phyloP scores from a whole-genome alignment of 2,113 vertebrate genomes.

The Cyrtonyx montezumae region DNA sequence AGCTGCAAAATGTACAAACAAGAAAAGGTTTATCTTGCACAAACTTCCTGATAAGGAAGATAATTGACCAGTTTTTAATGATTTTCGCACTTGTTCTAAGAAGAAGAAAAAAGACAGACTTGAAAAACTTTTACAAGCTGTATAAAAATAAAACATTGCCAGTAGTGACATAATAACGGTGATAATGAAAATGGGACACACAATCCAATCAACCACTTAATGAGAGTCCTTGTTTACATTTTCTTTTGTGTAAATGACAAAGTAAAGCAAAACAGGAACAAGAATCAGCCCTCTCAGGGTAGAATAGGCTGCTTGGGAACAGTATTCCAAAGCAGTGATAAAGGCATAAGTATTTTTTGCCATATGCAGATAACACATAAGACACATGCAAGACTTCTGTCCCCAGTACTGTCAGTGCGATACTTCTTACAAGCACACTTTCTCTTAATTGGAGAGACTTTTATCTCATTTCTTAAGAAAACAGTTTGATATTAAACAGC shows the following conservation, averaged over 20 bases:
- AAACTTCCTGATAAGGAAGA: background rate
- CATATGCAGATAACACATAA: accelerated
- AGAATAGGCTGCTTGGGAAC: background rate
- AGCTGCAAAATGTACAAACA: background rate
- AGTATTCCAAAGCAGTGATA: background rate
- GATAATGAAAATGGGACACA: background rate
- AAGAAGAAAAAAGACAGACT: background rate
- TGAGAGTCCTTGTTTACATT: background rate
- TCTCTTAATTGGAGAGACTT: background rate
- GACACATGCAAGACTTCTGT: background rate
- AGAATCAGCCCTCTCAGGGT: background rate
- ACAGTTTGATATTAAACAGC: background rate
- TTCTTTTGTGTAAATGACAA: background rate
- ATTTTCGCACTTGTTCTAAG: background rate
- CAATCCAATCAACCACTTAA: background rate
- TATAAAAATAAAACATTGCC: background rate
- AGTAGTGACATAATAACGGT: background rate
- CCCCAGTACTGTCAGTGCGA: accelerated
- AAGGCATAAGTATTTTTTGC: background rate
- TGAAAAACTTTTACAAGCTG: background rate
- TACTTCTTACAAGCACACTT: background rate
- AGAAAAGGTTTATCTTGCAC: background rate
- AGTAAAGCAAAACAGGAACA: background rate
- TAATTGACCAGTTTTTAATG: background rate
- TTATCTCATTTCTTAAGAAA: background rate